phyloP scores from a whole-genome alignment of 2,797 vertebrate genomes.

The Arrhamphus sclerolepis region DNA sequence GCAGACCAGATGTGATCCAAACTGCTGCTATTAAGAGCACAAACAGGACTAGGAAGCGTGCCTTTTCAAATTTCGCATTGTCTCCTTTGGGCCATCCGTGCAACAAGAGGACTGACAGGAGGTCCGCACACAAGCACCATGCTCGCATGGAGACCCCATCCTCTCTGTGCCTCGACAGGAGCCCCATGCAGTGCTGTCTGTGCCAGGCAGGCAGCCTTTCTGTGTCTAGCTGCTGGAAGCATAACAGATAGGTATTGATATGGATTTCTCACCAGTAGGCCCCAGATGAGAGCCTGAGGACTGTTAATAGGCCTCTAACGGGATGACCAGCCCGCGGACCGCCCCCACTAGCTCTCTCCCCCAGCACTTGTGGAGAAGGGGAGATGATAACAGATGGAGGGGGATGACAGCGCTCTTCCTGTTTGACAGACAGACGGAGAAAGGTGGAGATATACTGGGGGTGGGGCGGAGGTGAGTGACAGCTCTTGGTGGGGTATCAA shows the following conservation, averaged over 20 bases:
- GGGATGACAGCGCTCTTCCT: conserved; percentile 40
- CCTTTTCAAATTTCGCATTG: conserved; percentile 66
- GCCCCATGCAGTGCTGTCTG: conserved; percentile 63
- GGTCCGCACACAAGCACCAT: conserved; percentile 50
- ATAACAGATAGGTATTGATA: conserved; percentile 79
- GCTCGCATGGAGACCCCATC: conserved; percentile 44
- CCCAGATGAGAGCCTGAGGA: conserved; percentile 74
- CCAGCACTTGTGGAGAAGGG: conserved; percentile 53
- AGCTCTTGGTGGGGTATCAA: conserved; percentile 56
- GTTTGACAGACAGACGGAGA: conserved; percentile 63
- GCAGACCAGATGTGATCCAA: conserved; percentile 74
- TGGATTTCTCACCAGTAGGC: conserved; percentile 74
- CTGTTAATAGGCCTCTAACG: conserved; percentile 76
- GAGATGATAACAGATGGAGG: conserved; percentile 73
- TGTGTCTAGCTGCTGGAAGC: conserved; percentile 63
- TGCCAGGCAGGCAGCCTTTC: conserved; percentile 64
- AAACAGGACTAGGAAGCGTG: conserved; percentile 73
- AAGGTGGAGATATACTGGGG: conserved; percentile 35
- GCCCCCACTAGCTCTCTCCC: conserved; percentile 58
- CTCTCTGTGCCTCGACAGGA: conserved; percentile 57
- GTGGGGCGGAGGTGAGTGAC: conserved; percentile 51
- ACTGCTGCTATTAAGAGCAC: conserved; percentile 55
- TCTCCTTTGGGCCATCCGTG: conserved; percentile 50
- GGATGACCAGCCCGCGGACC: conserved; percentile 73
- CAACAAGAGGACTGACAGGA: conserved; percentile 72